These are phyloP conservation scores for Peromyscus californicus DNA, from an alignment of 2,113 vertebrate genomes.

Conservation along the genomic window DNA sequence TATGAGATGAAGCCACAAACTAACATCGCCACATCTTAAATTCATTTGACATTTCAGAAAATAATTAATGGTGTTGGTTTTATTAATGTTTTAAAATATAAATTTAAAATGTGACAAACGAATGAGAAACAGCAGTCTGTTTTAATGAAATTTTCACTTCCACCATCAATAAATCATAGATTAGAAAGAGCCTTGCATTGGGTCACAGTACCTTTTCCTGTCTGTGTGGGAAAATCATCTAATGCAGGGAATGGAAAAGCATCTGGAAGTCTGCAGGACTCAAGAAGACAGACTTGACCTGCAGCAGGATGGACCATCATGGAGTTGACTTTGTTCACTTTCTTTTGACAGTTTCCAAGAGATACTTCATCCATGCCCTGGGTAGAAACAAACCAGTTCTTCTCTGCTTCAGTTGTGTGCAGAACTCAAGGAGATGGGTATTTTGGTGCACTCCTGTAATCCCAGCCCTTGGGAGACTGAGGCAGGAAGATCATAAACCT, in stretches of 20 bases:
- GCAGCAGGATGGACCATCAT: accelerated
- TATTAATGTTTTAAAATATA: conserved; percentile 90
- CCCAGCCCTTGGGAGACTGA: neutral
- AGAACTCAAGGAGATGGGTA: neutral
- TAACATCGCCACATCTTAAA: conserved; percentile 80
- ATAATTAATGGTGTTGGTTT: conserved; percentile 88
- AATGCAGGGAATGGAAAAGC: conserved; percentile 48
- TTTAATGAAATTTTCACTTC: conserved; percentile 90
- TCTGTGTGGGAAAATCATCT: conserved; percentile 73
- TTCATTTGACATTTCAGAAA: conserved; percentile 85
- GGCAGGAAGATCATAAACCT: neutral
- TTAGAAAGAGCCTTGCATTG: conserved; percentile 79
- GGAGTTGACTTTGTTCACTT: neutral
- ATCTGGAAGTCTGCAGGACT: neutral
- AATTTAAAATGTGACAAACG: conserved; percentile 90
- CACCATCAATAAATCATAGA: conserved; percentile 88
- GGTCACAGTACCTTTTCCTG: conserved; percentile 72
- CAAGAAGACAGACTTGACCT: neutral
- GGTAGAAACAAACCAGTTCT: neutral
- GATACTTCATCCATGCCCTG: neutral
- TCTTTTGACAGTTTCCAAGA: neutral
- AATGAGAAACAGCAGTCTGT: conserved; percentile 86
- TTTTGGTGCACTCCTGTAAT: neutral
- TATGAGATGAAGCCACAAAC: conserved; percentile 71
- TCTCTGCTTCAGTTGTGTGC: neutral